A percentile compares a stretch with the other conserved stretches of the same genome.
These are phyloP conservation scores for Stenchaetothrips biformis DNA, from an alignment of 2,888 invertebrate genomes.

Conservation along the genomic window DNA sequence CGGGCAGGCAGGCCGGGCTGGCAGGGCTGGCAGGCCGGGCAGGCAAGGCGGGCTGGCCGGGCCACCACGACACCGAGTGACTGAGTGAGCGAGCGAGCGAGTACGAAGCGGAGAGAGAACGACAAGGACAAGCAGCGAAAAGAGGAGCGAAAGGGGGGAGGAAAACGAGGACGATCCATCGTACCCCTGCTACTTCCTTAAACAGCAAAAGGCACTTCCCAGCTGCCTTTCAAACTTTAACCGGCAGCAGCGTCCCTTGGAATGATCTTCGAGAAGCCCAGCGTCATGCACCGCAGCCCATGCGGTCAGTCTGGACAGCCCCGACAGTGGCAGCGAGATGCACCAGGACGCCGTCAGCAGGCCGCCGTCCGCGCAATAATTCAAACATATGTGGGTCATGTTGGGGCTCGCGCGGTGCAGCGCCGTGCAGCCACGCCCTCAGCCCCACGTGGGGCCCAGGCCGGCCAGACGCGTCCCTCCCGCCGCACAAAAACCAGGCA, in stretches of 20 bases:
- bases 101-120: background rate
- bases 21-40: background rate
- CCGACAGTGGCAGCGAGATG: too few species aligned
- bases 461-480: background rate
- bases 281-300: too few species aligned
- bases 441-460: too few species aligned
- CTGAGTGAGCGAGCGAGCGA: background rate
- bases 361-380: background rate
- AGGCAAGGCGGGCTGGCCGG: too few species aligned
- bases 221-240: constrained; percentile 19
- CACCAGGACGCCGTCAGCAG: too few species aligned
- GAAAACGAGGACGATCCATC: background rate
- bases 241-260: too few species aligned
- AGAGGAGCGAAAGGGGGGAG: background rate
- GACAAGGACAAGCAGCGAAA: background rate
- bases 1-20: background rate
- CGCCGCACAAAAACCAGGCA: background rate
- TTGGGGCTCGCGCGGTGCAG: background rate
- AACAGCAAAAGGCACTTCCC: constrained; percentile 6
- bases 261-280: too few species aligned
- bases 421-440: background rate
- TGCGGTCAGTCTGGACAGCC: too few species aligned
- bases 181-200: background rate
- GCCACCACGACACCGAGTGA: background rate
- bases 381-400: background rate